phyloP scores from a whole-genome alignment of 2,797 vertebrate species.

The Sebastes paucispinis region DNA sequence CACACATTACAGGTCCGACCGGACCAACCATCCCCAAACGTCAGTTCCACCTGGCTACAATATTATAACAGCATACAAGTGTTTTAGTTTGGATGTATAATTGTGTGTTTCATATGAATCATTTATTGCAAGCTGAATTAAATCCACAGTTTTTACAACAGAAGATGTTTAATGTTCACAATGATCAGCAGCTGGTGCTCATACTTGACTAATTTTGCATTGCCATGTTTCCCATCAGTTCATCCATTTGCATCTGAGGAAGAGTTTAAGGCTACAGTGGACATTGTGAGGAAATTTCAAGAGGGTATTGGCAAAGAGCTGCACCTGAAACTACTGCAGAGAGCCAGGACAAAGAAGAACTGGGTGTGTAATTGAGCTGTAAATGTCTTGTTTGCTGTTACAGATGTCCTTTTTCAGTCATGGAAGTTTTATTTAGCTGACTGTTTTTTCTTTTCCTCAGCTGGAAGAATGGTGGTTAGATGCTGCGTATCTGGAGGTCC shows the following conservation, averaged over 20 bases:
- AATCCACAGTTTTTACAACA: neutral
- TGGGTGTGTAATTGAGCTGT: constrained; percentile 84
- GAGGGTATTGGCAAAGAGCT: constrained; percentile 88
- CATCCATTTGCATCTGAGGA: constrained; percentile 89
- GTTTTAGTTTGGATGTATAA: neutral
- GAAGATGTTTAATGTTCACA: neutral
- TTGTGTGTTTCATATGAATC: neutral
- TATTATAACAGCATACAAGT: neutral
- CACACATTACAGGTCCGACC: too few species aligned
- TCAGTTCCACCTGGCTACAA: neutral
- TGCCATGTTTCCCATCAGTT: constrained; percentile 77
- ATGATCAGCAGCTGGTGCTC: neutral
- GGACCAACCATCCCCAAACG: too few species aligned
- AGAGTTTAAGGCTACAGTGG: constrained; percentile 85
- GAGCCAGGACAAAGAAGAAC: constrained; percentile 88
- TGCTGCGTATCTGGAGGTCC: constrained; percentile 89
- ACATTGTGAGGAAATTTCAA: constrained; percentile 87
- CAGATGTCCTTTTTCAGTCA: neutral
- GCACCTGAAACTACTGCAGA: constrained; percentile 91
- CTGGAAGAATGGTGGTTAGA: constrained; percentile 98
- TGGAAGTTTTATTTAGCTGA: neutral
- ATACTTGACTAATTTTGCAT: neutral
- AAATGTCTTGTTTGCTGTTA: neutral
- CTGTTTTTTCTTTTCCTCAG: constrained; percentile 71
- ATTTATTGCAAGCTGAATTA: neutral